phyloP scores from a whole-genome alignment of 2,888 invertebrate genomes.

The Volucella zonaria region DNA sequence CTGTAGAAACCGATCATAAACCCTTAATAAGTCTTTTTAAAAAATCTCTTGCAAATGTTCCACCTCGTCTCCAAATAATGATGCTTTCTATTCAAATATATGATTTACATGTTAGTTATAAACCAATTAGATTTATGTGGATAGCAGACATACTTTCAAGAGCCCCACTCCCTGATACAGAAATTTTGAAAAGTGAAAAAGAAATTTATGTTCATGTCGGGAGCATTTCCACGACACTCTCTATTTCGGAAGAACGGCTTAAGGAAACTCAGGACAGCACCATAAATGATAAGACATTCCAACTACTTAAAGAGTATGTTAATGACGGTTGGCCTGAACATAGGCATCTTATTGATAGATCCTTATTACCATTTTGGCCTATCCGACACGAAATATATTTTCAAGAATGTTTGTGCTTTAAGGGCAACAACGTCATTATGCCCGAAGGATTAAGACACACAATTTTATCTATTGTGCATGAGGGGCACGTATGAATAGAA shows the following conservation, averaged over 20 bases:
- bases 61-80: conserved; percentile 13
- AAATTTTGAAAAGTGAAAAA: conserved; percentile 50
- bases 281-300: conserved; percentile 4
- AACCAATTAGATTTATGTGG: conserved; percentile 12
- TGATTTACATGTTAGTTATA: conserved; percentile 3
- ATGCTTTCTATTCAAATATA: conserved; percentile 10
- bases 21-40: conserved; percentile 30
- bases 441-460: background rate
- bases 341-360: background rate
- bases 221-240: conserved; percentile 10
- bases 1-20: conserved; percentile 55
- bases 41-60: conserved; percentile 5
- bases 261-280: conserved; percentile 15
- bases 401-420: conserved; percentile 24
- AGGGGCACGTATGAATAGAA: conserved; percentile 19
- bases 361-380: conserved; percentile 11
- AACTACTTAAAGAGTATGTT: conserved; percentile 18
- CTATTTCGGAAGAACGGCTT: conserved; percentile 24
- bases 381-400: conserved; percentile 18
- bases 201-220: conserved; percentile 28
- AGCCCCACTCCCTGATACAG: conserved; percentile 4
- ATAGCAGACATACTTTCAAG: conserved; percentile 2
- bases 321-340: conserved; percentile 13
- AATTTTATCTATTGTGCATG: conserved; percentile 4
- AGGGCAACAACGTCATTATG: conserved; percentile 12